phyloP scores from a whole-genome alignment of 1,140 invertebrate genomes.

The Aphelenchoides fujianensis region DNA sequence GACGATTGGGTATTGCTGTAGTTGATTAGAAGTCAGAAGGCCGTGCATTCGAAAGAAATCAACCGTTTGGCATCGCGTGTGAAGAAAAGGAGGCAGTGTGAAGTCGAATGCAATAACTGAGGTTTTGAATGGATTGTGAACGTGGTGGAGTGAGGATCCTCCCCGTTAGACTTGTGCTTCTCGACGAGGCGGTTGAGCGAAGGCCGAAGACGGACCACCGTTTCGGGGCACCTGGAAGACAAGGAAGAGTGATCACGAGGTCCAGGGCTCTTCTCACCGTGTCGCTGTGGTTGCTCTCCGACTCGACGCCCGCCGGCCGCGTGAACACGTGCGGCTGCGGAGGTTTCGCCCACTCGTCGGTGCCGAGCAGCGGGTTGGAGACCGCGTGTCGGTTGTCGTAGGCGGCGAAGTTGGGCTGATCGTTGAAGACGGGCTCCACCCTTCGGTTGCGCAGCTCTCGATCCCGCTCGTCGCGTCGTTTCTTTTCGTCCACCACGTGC shows the following conservation, averaged over 20 bases:
- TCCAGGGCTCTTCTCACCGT: no score
- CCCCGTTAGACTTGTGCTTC: constrained; percentile 9
- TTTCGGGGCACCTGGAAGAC: neutral
- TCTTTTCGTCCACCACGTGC: constrained; percentile 10
- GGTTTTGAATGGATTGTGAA: neutral
- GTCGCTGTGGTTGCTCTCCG: constrained; percentile 18
- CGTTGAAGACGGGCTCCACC: constrained; percentile 3
- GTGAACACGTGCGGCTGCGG: neutral
- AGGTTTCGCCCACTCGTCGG: constrained; percentile 17
- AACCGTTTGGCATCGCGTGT: neutral
- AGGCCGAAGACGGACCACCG: neutral
- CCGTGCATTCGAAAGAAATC: no score
- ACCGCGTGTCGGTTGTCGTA: neutral
- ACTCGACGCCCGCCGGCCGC: neutral
- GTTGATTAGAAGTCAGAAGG: no score
- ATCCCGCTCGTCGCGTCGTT: constrained; percentile 14
- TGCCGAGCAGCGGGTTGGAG: constrained; percentile 5
- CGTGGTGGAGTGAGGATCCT: no score
- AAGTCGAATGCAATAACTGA: neutral
- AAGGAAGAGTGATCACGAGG: neutral
- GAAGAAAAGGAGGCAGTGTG: neutral
- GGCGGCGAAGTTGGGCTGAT: constrained; percentile 19
- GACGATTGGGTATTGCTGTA: no score
- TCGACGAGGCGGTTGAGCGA: neutral
- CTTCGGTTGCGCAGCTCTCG: neutral